A percentile compares a stretch with the other conserved stretches of the same genome.
phyloP scores from a whole-genome alignment of 2,888 invertebrate species.

The Protophormia terraenovae region DNA sequence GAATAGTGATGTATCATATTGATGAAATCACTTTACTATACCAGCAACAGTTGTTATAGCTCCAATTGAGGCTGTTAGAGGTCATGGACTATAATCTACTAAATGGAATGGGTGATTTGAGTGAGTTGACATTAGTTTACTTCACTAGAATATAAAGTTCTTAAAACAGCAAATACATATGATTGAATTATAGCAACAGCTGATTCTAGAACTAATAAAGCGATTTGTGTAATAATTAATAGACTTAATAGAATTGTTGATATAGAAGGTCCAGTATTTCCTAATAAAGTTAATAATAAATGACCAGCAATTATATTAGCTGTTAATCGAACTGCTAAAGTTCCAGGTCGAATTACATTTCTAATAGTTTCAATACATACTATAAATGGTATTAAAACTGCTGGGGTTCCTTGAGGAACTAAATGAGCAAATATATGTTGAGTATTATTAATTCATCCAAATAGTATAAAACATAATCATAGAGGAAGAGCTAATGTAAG shows the following conservation, averaged over 20 bases:
- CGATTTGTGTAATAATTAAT: slow-evolving; percentile 80
- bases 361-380: slow-evolving; percentile 89
- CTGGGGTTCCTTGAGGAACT: slow-evolving; percentile 86
- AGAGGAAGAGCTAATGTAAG: slow-evolving; percentile 82
- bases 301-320: slow-evolving; percentile 91
- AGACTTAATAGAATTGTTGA: no score
- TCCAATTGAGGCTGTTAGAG: slow-evolving; percentile 84
- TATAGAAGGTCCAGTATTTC: slow-evolving; percentile 80
- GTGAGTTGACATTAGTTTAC: slow-evolving; percentile 83
- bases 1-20: slow-evolving; percentile 82
- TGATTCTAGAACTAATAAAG: slow-evolving; percentile 82
- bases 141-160: slow-evolving; percentile 87
- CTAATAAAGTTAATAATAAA: slow-evolving; percentile 84
- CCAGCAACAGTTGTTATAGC: slow-evolving; percentile 84
- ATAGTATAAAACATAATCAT: slow-evolving; percentile 84
- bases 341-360: slow-evolving; percentile 87
- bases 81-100: slow-evolving; percentile 86
- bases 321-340: slow-evolving; percentile 86
- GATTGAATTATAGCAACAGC: slow-evolving; percentile 84
- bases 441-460: slow-evolving; percentile 85
- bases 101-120: slow-evolving; percentile 85
- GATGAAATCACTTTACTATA: slow-evolving; percentile 85
- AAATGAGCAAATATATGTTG: slow-evolving; percentile 86
- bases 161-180: slow-evolving; percentile 85
- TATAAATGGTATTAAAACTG: slow-evolving; percentile 86